Conservation (phyloP, 2,888 invertebrate genomes). For the Schizotus pectinicornis region DNA sequence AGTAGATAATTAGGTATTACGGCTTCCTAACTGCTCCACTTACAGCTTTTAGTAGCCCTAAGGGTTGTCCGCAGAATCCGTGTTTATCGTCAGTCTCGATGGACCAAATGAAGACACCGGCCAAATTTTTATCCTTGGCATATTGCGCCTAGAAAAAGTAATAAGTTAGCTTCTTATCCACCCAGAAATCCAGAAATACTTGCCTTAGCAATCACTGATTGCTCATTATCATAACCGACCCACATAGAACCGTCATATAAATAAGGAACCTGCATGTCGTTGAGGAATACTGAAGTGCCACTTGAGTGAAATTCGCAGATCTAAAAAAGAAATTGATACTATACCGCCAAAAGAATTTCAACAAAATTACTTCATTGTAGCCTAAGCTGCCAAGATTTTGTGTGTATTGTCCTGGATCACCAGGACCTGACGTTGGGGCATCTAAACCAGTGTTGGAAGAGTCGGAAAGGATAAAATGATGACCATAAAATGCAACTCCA, state of each 20-base stretch:
- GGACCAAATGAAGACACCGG: conserved; percentile 75
- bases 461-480: conserved; percentile 16
- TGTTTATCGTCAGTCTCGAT: conserved; percentile 76
- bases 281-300: conserved; percentile 34
- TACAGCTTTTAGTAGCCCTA: conserved; percentile 65
- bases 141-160: conserved; percentile 50
- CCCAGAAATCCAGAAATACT: background rate
- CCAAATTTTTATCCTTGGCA: conserved; percentile 53
- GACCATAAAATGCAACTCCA: conserved; percentile 26
- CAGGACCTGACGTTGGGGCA: conserved; percentile 15
- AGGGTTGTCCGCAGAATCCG: conserved; percentile 63
- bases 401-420: conserved; percentile 21
- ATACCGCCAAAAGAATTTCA: no score
- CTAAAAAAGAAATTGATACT: conserved; percentile 22
- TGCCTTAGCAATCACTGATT: conserved; percentile 30
- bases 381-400: conserved; percentile 25
- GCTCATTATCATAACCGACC: conserved; percentile 38
- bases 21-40: conserved; percentile 14
- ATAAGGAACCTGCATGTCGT: conserved; percentile 38
- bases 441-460: conserved; percentile 14
- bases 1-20: background rate
- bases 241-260: conserved; percentile 34
- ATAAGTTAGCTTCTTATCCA: background rate
- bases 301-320: conserved; percentile 35
- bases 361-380: conserved; percentile 25